phyloP scores from a whole-genome alignment of 2,888 invertebrate genomes.

The Schrankia costaestrigalis region DNA sequence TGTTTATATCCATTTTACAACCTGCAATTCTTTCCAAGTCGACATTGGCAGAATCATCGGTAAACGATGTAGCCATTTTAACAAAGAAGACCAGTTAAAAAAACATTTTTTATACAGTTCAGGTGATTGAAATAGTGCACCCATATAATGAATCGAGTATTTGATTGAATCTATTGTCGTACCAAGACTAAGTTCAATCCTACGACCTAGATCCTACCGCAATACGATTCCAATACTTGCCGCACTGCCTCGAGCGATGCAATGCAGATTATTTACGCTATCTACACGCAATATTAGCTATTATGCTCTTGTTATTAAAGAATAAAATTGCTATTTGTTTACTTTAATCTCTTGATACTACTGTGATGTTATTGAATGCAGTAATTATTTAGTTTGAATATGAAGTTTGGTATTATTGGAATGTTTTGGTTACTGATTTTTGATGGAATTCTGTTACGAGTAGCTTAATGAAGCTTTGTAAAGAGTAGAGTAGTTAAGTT shows the following conservation, averaged over 20 bases:
- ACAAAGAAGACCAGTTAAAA: conserved; percentile 23
- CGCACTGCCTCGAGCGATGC: conserved; percentile 50
- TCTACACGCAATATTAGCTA: conserved; percentile 37
- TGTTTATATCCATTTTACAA: no score
- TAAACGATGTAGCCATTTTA: no score
- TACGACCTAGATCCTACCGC: conserved; percentile 57
- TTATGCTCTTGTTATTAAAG: conserved; percentile 33
- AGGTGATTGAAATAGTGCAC: conserved; percentile 38
- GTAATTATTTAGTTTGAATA: conserved; percentile 24
- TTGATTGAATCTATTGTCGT: conserved; percentile 62
- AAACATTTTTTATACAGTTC: conserved; percentile 22
- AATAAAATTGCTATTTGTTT: conserved; percentile 27
- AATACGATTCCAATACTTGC: conserved; percentile 57
- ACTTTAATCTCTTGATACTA: conserved; percentile 13
- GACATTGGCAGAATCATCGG: no score
- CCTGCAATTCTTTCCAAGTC: no score
- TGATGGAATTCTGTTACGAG: no score
- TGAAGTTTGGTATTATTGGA: conserved; percentile 12
- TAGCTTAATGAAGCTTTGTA: no score
- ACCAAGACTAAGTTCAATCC: conserved; percentile 48
- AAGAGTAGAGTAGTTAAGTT: no score
- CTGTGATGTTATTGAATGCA: conserved; percentile 39
- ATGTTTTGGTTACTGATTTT: no score
- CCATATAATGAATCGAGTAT: conserved; percentile 51
- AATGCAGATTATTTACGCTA: conserved; percentile 46